These are phyloP conservation scores for Penaeus chinensis DNA, from an alignment of 1,140 invertebrate species.

Conservation along the genomic window DNA sequence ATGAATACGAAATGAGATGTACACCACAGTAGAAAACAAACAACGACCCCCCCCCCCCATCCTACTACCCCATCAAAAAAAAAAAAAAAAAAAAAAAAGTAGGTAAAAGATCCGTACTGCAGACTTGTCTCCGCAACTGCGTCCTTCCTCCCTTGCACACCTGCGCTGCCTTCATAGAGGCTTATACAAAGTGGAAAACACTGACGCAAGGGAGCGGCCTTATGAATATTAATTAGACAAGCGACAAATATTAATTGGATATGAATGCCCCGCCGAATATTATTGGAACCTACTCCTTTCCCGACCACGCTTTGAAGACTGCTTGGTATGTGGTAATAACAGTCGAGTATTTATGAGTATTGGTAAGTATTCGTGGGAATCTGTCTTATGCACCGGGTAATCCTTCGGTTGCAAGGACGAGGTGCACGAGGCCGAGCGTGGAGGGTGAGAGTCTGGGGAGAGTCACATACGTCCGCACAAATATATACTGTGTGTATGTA, in stretches of 20 bases:
- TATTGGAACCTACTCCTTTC: conserved; percentile 42
- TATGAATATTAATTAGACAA: conserved; percentile 55
- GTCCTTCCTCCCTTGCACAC: conserved; percentile 7
- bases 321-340: conserved; percentile 48
- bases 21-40: too few relatives aligned
- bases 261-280: conserved; percentile 48
- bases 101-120: too few relatives aligned
- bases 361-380: conserved; percentile 21
- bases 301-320: conserved; percentile 44
- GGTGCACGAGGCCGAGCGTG: neutral
- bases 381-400: neutral
- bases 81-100: too few relatives aligned
- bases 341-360: conserved; percentile 22
- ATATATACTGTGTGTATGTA: too few relatives aligned
- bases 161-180: neutral
- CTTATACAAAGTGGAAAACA: conserved; percentile 33
- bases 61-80: too few relatives aligned
- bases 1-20: too few relatives aligned
- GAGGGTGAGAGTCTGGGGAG: neutral
- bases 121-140: too few relatives aligned
- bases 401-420: conserved; percentile 15
- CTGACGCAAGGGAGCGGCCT: neutral
- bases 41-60: too few relatives aligned
- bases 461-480: neutral
- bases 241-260: conserved; percentile 59